These are phyloP conservation scores for Furcula furcula DNA, from an alignment of 2,888 invertebrate genomes.

Conservation along the genomic window DNA sequence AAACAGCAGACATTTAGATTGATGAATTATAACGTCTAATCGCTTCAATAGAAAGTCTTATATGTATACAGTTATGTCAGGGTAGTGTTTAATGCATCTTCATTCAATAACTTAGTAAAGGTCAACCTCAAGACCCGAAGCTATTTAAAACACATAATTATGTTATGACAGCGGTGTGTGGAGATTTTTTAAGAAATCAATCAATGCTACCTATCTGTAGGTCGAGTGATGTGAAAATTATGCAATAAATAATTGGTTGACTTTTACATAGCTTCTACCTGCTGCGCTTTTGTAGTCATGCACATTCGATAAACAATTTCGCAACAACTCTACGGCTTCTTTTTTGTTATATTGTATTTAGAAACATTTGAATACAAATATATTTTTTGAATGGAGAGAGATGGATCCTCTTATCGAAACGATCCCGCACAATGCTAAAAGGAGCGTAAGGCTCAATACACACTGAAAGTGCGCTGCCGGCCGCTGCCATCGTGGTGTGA, in stretches of 20 bases:
- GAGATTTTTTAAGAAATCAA: slow-evolving; percentile 1
- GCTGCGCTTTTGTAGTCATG: slow-evolving; percentile 1
- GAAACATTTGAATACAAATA: not conserved
- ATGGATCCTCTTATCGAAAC: too few species aligned
- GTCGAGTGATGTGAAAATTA: slow-evolving; percentile 1
- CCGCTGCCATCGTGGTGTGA: too few species aligned
- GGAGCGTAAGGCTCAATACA: too few species aligned
- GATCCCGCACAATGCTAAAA: too few species aligned
- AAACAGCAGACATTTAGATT: not conserved
- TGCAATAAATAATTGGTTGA: slow-evolving; percentile 1
- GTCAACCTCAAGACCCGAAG: not conserved
- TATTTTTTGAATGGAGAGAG: too few species aligned
- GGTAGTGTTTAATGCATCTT: not conserved
- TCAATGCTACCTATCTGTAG: slow-evolving; percentile 1
- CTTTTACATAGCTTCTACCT: slow-evolving; percentile 1
- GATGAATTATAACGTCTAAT: not conserved
- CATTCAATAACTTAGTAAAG: not conserved
- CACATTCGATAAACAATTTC: slow-evolving; percentile 1
- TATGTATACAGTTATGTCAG: not conserved
- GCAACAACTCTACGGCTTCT: not conserved
- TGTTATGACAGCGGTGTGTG: slow-evolving; percentile 1
- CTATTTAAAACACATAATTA: not conserved
- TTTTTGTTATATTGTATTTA: not conserved
- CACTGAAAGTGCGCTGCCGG: too few species aligned
- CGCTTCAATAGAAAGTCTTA: not conserved